Conservation (phyloP, 2,113 vertebrate genomes). For the Cairina moschata region DNA sequence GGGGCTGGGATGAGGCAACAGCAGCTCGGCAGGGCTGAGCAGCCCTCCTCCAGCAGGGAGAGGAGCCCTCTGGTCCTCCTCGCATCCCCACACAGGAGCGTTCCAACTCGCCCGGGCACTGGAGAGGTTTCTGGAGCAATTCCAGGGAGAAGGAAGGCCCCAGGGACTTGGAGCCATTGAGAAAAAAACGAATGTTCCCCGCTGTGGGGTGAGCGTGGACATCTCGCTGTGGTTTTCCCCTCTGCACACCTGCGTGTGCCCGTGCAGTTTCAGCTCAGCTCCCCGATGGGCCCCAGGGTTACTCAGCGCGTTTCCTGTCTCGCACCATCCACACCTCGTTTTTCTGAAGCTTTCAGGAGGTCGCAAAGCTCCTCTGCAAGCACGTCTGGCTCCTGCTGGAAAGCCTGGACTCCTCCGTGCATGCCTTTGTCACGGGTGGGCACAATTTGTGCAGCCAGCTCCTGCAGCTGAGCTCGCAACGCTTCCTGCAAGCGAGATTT, state of each 20-base stretch:
- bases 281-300: not conserved
- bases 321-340: rapidly evolving
- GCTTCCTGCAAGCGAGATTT: not conserved
- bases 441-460: not conserved
- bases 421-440: rapidly evolving
- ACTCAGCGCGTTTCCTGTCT: rapidly evolving
- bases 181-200: not conserved
- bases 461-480: rapidly evolving
- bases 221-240: rapidly evolving
- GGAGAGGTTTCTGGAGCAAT: not conserved
- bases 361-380: not conserved
- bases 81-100: not conserved
- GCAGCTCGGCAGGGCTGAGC: not conserved
- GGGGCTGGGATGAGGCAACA: not conserved
- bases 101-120: not conserved
- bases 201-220: not conserved
- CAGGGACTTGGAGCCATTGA: rapidly evolving
- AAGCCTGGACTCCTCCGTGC: not conserved
- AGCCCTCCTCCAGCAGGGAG: not conserved
- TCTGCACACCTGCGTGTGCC: rapidly evolving
- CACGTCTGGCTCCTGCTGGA: not conserved
- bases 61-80: not conserved
- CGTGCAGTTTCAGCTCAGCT: rapidly evolving
- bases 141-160: not conserved
- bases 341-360: not conserved